phyloP scores from a whole-genome alignment of 2,888 invertebrate genomes.

The Agonum fuliginosum region DNA sequence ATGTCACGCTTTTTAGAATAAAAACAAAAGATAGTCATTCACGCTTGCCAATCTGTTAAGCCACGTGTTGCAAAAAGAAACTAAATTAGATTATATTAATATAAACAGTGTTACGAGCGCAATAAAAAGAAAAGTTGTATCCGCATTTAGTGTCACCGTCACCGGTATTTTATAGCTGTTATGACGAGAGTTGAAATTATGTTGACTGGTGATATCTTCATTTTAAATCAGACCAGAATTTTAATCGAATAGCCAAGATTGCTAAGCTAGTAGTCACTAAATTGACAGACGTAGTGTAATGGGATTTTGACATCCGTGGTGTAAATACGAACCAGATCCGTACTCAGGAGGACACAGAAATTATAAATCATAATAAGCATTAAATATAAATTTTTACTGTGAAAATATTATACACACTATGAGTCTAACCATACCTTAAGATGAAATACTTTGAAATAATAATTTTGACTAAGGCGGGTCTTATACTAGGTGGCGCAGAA shows the following conservation, averaged over 20 bases:
- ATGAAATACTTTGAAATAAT: too few species aligned
- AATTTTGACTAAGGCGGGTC: too few species aligned
- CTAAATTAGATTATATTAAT: slow-evolving; percentile 53
- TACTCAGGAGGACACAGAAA: not conserved
- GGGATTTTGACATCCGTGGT: slow-evolving; percentile 4
- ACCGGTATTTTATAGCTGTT: slow-evolving; percentile 27
- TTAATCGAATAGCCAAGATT: slow-evolving; percentile 32
- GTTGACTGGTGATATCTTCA: slow-evolving; percentile 24
- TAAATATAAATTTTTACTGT: too few species aligned
- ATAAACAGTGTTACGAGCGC: slow-evolving; percentile 41
- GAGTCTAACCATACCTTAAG: too few species aligned
- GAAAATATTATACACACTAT: not conserved
- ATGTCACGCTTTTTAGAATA: slow-evolving; percentile 53
- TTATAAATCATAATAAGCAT: not conserved
- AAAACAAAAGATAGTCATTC: slow-evolving; percentile 45
- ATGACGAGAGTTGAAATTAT: not conserved
- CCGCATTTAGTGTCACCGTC: slow-evolving; percentile 18
- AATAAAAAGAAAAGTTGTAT: slow-evolving; percentile 27
- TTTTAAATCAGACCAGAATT: slow-evolving; percentile 49
- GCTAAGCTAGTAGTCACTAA: slow-evolving; percentile 2
- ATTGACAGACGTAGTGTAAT: slow-evolving; percentile 19
- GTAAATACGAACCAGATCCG: not conserved
- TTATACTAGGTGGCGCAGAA: too few species aligned
- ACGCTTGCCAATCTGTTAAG: slow-evolving; percentile 35
- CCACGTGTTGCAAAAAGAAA: slow-evolving; percentile 34